A percentile compares a stretch with the other conserved stretches of the same genome.
These are phyloP conservation scores for Phaonia tiefii DNA, from an alignment of 2,888 invertebrate genomes.

Conservation along the genomic window DNA sequence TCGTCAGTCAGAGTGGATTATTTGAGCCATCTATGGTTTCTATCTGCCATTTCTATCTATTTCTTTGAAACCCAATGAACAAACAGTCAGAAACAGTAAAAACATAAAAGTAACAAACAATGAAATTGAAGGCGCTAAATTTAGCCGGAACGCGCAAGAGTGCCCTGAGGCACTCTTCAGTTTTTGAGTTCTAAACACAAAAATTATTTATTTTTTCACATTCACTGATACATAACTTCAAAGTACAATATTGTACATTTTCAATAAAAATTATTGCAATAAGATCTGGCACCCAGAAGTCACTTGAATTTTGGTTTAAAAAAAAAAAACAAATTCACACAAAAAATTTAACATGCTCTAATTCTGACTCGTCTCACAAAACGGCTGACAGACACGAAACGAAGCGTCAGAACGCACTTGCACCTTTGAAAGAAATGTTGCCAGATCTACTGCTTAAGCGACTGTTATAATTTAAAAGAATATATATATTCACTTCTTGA, in stretches of 20 bases:
- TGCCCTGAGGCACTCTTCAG: slow-evolving; percentile 34
- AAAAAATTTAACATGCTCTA: slow-evolving; percentile 13
- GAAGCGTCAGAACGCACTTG: slow-evolving; percentile 12
- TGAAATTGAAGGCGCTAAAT: slow-evolving; percentile 20
- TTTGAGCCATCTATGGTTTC: slow-evolving; percentile 33
- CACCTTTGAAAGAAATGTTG: slow-evolving; percentile 9
- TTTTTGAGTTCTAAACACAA: slow-evolving; percentile 24
- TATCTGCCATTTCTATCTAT: slow-evolving; percentile 23
- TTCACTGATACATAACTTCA: slow-evolving; percentile 11
- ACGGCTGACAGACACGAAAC: too few relatives aligned
- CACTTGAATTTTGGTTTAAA: not conserved
- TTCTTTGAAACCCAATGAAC: not conserved
- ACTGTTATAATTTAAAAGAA: not conserved
- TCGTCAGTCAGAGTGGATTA: slow-evolving; percentile 27
- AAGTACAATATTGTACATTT: slow-evolving; percentile 31
- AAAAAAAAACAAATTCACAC: too few relatives aligned
- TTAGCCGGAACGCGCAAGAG: slow-evolving; percentile 33
- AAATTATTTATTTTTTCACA: slow-evolving; percentile 23
- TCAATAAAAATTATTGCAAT: slow-evolving; percentile 13
- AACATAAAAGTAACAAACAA: slow-evolving; percentile 18
- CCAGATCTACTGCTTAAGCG: not conserved
- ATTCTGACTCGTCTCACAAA: slow-evolving; percentile 20
- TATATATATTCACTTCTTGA: not conserved
- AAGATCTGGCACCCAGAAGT: slow-evolving; percentile 28
- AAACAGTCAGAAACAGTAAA: not conserved